A percentile compares a stretch with the other conserved stretches of the same genome.
phyloP scores from a whole-genome alignment of 2,888 invertebrate genomes.

The Melolontha melolontha region DNA sequence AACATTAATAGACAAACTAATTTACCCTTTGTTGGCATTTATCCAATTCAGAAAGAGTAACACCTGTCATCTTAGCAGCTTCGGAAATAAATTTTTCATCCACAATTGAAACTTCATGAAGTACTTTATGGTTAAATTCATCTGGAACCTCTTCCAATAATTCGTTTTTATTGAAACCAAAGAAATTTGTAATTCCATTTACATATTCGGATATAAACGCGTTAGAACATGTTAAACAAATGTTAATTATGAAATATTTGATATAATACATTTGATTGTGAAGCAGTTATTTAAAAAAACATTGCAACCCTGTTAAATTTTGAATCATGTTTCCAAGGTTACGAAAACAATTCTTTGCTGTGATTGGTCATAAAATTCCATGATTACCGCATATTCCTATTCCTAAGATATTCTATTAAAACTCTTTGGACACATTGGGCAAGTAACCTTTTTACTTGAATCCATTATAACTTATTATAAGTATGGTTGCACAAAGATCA shows the following conservation, averaged over 20 bases:
- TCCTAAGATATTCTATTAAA: too few relatives aligned
- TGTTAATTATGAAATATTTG: conserved; percentile 7
- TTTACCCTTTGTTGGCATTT: conserved; percentile 73
- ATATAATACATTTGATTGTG: neutral
- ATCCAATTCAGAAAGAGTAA: conserved; percentile 70
- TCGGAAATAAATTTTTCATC: conserved; percentile 75
- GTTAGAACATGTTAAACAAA: conserved; percentile 24
- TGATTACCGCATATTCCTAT: too few relatives aligned
- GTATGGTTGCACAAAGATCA: too few relatives aligned
- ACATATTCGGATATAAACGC: conserved; percentile 38
- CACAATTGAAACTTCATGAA: conserved; percentile 68
- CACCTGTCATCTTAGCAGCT: conserved; percentile 70
- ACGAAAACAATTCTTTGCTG: too few relatives aligned
- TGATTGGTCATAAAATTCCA: too few relatives aligned
- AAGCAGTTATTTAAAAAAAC: too few relatives aligned
- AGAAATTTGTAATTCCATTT: conserved; percentile 48
- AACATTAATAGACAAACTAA: neutral
- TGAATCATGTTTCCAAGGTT: too few relatives aligned
- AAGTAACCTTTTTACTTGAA: too few relatives aligned
- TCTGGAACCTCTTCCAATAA: conserved; percentile 44
- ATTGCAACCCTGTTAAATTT: too few relatives aligned
- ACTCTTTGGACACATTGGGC: too few relatives aligned
- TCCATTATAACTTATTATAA: too few relatives aligned
- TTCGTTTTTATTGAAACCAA: conserved; percentile 49
- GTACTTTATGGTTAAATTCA: conserved; percentile 59